Evolutionary conservation across 2,888 invertebrate genomes (phyloP).

Genomic region (Craniophora ligustri): DNA sequence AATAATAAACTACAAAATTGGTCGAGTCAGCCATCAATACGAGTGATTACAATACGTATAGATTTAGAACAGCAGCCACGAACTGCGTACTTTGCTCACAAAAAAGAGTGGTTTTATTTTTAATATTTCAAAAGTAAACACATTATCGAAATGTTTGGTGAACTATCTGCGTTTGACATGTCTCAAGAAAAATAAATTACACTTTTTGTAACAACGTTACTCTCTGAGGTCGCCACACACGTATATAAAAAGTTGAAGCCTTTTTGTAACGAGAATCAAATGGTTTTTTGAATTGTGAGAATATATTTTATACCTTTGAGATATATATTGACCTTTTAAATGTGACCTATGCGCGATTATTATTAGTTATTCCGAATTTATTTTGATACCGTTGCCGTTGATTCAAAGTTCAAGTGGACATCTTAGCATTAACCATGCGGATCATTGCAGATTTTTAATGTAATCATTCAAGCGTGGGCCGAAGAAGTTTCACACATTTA

Average conservation of each 20-base stretch:
- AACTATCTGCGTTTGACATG: slow-evolving; percentile 48
- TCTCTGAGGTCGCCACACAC: slow-evolving; percentile 14
- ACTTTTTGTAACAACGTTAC: slow-evolving; percentile 24
- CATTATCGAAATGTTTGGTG: slow-evolving; percentile 33
- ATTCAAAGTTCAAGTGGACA: no score
- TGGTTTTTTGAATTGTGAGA: slow-evolving; percentile 5
- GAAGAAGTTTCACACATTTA: no score
- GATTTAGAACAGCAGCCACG: slow-evolving; percentile 1
- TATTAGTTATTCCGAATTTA: slow-evolving; percentile 1
- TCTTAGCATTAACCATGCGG: no score
- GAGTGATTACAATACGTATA: neutral
- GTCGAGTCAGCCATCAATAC: neutral
- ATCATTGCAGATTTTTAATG: no score
- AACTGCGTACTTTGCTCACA: neutral
- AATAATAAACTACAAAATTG: neutral
- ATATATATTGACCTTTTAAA: slow-evolving; percentile 5
- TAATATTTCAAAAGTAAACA: slow-evolving; percentile 28
- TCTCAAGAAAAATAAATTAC: slow-evolving; percentile 48
- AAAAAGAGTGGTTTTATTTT: slow-evolving; percentile 9
- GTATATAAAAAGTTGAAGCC: slow-evolving; percentile 11
- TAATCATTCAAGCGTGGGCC: no score
- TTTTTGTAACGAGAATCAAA: slow-evolving; percentile 33
- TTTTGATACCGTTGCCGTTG: no score
- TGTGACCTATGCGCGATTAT: slow-evolving; percentile 6
- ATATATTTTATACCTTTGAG: slow-evolving; percentile 13